Evolutionary conservation across 2,113 vertebrate species (phyloP).

Genomic region (Myocastor coypus): DNA sequence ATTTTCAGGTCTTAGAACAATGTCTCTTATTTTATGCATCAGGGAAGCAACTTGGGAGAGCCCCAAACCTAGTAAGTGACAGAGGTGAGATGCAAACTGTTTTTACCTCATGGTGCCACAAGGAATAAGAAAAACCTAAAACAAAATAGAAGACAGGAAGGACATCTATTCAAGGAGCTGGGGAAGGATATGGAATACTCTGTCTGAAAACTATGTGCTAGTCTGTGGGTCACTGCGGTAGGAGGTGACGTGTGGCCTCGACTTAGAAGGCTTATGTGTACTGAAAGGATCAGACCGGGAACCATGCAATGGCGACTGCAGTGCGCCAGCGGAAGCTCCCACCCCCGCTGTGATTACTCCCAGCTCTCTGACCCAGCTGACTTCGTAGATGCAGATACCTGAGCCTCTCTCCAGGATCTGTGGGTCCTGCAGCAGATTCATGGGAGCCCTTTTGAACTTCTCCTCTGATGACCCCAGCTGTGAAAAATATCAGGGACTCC

Average conservation of each 20-base stretch:
- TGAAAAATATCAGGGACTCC: not conserved
- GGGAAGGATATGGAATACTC: not conserved
- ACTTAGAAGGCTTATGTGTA: not conserved
- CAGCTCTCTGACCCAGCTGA: not conserved
- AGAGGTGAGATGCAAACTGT: not conserved
- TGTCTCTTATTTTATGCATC: not conserved
- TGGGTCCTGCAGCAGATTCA: not conserved
- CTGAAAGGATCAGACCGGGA: not conserved
- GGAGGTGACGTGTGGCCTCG: not conserved
- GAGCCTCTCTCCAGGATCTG: not conserved
- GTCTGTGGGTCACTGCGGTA: not conserved
- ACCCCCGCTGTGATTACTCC: not conserved
- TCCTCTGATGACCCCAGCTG: not conserved
- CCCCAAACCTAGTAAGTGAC: not conserved
- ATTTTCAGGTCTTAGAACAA: slow-evolving; percentile 44
- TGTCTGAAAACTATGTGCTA: not conserved
- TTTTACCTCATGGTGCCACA: not conserved
- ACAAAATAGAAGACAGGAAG: not conserved
- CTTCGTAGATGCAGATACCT: not conserved
- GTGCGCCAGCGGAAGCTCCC: not conserved
- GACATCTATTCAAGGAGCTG: not conserved
- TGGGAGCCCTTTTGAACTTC: not conserved
- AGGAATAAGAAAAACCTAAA: not conserved
- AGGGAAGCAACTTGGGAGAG: not conserved
- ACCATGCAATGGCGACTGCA: not conserved